These are phyloP conservation scores for Meteorus sp. DNA, from an alignment of 1,140 invertebrate genomes.

Conservation along the genomic window DNA sequence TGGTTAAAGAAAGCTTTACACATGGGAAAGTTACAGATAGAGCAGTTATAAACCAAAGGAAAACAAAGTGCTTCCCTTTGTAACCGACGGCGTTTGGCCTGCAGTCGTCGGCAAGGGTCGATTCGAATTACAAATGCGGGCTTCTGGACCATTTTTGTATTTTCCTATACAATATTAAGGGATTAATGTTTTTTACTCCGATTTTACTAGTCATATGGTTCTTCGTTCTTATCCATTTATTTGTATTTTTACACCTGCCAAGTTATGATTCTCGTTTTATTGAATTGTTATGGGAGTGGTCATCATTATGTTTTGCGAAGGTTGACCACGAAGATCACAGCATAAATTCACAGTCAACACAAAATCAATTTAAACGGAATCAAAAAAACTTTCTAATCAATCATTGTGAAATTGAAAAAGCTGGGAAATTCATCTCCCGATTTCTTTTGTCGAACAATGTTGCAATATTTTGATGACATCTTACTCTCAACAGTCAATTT, in stretches of 20 bases:
- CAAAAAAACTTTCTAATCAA: too few relatives aligned
- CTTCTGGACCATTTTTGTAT: conserved; percentile 41
- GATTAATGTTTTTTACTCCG: conserved; percentile 17
- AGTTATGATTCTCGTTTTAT: too few relatives aligned
- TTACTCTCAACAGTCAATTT: too few relatives aligned
- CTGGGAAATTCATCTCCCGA: too few relatives aligned
- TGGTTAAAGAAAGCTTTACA: conserved; percentile 55
- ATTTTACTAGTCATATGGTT: neutral
- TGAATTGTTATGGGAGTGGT: neutral
- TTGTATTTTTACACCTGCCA: neutral
- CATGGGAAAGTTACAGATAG: conserved; percentile 51
- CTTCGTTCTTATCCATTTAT: conserved; percentile 8
- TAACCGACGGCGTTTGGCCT: conserved; percentile 45
- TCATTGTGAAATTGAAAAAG: too few relatives aligned
- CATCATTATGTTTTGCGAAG: too few relatives aligned
- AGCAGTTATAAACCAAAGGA: conserved; percentile 47
- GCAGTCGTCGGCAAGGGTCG: conserved; percentile 26
- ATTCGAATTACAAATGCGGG: conserved; percentile 25
- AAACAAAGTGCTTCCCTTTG: conserved; percentile 56
- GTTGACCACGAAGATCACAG: too few relatives aligned
- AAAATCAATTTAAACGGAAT: too few relatives aligned
- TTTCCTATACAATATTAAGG: conserved; percentile 30
- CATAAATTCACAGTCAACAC: too few relatives aligned
- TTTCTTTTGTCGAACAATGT: too few relatives aligned
- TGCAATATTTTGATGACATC: too few relatives aligned